phyloP scores from a whole-genome alignment of 2,888 invertebrate genomes.

The Drosophila koepferae region DNA sequence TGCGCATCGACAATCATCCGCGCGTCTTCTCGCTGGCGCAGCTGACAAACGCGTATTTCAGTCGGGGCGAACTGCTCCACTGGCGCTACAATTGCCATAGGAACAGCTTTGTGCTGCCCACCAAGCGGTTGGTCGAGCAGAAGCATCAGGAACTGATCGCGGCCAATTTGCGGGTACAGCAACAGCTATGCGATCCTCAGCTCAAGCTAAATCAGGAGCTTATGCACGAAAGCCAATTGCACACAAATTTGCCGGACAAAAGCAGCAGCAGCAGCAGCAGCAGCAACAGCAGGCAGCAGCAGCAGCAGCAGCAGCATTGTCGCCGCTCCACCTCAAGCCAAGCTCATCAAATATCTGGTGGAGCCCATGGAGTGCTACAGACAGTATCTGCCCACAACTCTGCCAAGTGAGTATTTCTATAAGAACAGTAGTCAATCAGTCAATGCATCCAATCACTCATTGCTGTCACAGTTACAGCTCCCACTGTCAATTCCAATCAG shows the following conservation, averaged over 20 bases:
- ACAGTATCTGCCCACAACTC: slow-evolving; percentile 19
- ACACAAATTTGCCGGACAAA: too few relatives aligned
- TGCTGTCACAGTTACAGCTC: background rate
- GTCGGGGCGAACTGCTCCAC: slow-evolving; percentile 15
- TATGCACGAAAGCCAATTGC: background rate
- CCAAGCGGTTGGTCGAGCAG: slow-evolving; percentile 22
- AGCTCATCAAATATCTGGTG: slow-evolving; percentile 11
- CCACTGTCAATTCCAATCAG: background rate
- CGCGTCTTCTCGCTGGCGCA: slow-evolving; percentile 24
- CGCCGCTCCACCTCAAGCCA: background rate
- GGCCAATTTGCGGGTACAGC: slow-evolving; percentile 10
- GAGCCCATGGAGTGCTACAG: slow-evolving; percentile 41
- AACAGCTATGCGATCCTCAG: background rate
- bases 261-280: too few relatives aligned
- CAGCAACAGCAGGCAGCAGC: background rate
- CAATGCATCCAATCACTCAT: background rate
- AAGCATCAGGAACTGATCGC: slow-evolving; percentile 22
- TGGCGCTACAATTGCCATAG: slow-evolving; percentile 31
- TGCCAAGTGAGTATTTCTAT: background rate
- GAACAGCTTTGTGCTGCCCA: slow-evolving; percentile 37
- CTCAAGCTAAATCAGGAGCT: background rate
- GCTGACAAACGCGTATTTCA: slow-evolving; percentile 35
- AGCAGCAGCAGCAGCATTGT: too few relatives aligned
- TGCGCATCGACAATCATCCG: slow-evolving; percentile 34
- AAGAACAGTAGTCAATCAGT: background rate